phyloP scores from a whole-genome alignment of 1,140 invertebrate genomes.

The Meloidogyne floridensis region DNA sequence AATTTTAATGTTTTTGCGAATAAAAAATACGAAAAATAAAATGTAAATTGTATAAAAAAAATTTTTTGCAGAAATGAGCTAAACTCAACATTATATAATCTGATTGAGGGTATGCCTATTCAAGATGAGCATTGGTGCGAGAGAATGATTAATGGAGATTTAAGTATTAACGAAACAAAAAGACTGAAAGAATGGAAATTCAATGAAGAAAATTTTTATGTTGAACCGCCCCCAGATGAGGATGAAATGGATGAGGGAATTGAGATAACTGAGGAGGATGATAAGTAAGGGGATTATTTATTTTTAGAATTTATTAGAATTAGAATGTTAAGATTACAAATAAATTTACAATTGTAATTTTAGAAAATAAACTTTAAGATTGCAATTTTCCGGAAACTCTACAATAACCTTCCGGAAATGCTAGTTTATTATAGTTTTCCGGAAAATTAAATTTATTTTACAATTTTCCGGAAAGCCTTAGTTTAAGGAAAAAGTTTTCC shows the following conservation, averaged over 20 bases:
- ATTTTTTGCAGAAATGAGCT: not conserved
- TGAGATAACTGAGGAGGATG: not conserved
- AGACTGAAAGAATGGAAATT: constrained; percentile 9
- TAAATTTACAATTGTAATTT: too few species aligned
- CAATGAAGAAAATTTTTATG: not conserved
- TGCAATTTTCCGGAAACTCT: not conserved
- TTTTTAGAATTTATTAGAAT: too few species aligned
- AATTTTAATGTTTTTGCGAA: too few species aligned
- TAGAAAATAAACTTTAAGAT: not conserved
- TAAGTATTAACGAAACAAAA: constrained; percentile 4
- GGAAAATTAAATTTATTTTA: too few species aligned
- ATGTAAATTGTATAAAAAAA: too few species aligned
- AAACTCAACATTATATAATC: not conserved
- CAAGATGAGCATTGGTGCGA: not conserved
- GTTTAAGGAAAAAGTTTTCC: too few species aligned
- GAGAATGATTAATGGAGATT: constrained; percentile 4
- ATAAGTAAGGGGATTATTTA: not conserved
- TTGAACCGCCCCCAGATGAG: not conserved
- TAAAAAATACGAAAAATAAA: not conserved
- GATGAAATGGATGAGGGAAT: not conserved
- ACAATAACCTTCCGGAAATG: too few species aligned
- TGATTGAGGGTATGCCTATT: constrained; percentile 4
- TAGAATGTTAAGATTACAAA: too few species aligned
- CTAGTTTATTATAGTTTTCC: too few species aligned
- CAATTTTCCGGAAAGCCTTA: too few species aligned